Evolutionary conservation across 2,888 invertebrate species (phyloP).

Genomic region (Drosophila imparisetae): DNA sequence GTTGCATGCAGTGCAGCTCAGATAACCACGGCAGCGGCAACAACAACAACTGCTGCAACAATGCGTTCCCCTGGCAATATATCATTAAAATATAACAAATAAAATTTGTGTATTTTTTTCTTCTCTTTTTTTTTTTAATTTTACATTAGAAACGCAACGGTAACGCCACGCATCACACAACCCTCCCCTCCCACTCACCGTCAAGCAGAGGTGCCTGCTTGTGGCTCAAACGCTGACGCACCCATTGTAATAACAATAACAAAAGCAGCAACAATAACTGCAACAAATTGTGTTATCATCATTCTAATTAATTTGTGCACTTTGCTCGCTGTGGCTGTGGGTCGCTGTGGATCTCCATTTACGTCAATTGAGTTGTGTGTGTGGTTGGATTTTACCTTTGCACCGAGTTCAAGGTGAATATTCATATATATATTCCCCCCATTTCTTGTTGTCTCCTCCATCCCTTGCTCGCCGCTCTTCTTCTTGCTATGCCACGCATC

Average conservation of each 20-base stretch:
- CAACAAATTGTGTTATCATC: constrained; percentile 38
- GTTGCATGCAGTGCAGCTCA: constrained; percentile 40
- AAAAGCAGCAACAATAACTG: constrained; percentile 21
- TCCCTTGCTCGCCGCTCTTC: neutral
- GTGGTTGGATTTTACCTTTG: constrained; percentile 12
- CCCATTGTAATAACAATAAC: constrained; percentile 30
- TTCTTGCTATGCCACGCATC: constrained; percentile 41
- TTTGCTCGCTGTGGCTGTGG: constrained; percentile 10
- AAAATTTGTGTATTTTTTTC: constrained; percentile 6
- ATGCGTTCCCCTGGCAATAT: constrained; percentile 48
- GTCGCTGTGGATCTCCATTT: neutral
- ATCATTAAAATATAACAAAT: constrained; percentile 55
- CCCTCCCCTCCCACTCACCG: constrained; percentile 9
- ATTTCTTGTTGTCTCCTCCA: neutral
- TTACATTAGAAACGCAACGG: constrained; percentile 50
- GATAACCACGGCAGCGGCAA: constrained; percentile 14
- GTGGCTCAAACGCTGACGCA: constrained; percentile 12
- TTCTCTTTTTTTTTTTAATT: constrained; percentile 12
- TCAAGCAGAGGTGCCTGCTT: neutral
- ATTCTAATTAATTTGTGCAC: constrained; percentile 63
- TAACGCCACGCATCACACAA: constrained; percentile 40
- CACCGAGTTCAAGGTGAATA: constrained; percentile 52
- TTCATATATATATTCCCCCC: neutral
- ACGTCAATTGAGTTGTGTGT: constrained; percentile 34
- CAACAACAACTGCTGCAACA: constrained; percentile 23